These are phyloP conservation scores for Molorchus minor DNA, from an alignment of 2,888 invertebrate species.

Conservation along the genomic window DNA sequence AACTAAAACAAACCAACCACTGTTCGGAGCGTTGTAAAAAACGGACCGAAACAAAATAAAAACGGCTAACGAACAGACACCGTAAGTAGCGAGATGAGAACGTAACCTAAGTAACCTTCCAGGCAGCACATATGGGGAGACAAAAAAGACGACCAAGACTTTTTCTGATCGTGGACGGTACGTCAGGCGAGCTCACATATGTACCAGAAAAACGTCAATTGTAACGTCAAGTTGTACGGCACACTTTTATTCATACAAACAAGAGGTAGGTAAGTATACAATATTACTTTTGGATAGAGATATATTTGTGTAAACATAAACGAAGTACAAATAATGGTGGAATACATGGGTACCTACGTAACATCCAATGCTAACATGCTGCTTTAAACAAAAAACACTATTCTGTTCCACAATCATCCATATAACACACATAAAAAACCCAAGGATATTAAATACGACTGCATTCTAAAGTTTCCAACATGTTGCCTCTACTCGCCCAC, in stretches of 20 bases:
- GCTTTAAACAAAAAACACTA: neutral
- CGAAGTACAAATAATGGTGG: too few species aligned
- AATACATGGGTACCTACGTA: neutral
- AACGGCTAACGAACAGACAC: conserved; percentile 46
- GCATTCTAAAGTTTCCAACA: conserved; percentile 3
- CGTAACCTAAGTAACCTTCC: conserved; percentile 45
- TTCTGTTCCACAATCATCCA: too few species aligned
- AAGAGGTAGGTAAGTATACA: too few species aligned
- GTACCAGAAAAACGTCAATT: conserved; percentile 19
- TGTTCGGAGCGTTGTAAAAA: conserved; percentile 34
- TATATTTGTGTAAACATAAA: too few species aligned
- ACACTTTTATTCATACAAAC: too few species aligned
- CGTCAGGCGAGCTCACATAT: conserved; percentile 22
- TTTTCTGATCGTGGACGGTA: conserved; percentile 20
- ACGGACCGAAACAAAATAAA: conserved; percentile 38
- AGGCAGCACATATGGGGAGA: conserved; percentile 30
- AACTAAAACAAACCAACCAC: conserved; percentile 46
- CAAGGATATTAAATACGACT: neutral
- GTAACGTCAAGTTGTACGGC: too few species aligned
- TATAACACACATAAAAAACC: neutral
- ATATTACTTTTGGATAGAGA: too few species aligned
- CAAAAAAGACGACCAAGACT: conserved; percentile 28
- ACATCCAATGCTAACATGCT: neutral
- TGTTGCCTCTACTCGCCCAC: conserved; percentile 3
- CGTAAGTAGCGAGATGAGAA: conserved; percentile 45